Percentiles rank a stretch among this genome's conserved stretches.
Evolutionary conservation across 2,797 vertebrate genomes (phyloP).

Genomic region (Chelidonichthys spinosus): DNA sequence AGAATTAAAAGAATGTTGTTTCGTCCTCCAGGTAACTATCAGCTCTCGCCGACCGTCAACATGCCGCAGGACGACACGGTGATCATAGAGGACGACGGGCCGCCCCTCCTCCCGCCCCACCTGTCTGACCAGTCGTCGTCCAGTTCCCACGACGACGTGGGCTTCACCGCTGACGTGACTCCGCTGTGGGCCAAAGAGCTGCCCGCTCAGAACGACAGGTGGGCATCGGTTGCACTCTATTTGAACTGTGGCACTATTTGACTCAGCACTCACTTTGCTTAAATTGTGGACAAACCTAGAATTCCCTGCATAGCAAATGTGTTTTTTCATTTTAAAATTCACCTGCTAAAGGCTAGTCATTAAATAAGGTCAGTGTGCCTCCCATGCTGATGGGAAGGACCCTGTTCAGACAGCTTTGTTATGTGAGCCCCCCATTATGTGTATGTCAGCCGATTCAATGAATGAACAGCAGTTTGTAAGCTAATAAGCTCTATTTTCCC

Average conservation of each 20-base stretch:
- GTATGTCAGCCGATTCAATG: too few relatives aligned
- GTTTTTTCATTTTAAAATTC: neutral
- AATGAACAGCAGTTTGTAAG: too few relatives aligned
- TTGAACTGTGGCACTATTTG: neutral
- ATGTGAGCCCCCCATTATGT: too few relatives aligned
- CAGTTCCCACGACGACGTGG: slow-evolving; percentile 95
- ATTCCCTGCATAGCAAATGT: neutral
- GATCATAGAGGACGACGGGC: slow-evolving; percentile 95
- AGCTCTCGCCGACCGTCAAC: slow-evolving; percentile 97
- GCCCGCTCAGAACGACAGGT: slow-evolving; percentile 72
- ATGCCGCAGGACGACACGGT: slow-evolving; percentile 97
- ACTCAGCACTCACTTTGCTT: neutral
- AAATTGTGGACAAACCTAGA: neutral
- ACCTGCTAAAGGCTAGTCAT: neutral
- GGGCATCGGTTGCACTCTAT: neutral
- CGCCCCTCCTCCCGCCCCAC: slow-evolving; percentile 89
- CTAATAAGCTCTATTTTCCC: too few relatives aligned
- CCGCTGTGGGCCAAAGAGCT: slow-evolving; percentile 87
- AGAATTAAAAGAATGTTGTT: neutral
- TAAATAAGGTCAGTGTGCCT: slow-evolving; percentile 1
- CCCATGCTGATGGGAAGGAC: too few relatives aligned
- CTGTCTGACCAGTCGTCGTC: slow-evolving; percentile 96
- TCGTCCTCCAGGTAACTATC: slow-evolving; percentile 89
- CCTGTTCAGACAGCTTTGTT: too few relatives aligned
- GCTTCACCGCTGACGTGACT: slow-evolving; percentile 80